Base-by-base conservation (phyloP, 1,140 invertebrate species). In the Leptoteleia sp. region DNA sequence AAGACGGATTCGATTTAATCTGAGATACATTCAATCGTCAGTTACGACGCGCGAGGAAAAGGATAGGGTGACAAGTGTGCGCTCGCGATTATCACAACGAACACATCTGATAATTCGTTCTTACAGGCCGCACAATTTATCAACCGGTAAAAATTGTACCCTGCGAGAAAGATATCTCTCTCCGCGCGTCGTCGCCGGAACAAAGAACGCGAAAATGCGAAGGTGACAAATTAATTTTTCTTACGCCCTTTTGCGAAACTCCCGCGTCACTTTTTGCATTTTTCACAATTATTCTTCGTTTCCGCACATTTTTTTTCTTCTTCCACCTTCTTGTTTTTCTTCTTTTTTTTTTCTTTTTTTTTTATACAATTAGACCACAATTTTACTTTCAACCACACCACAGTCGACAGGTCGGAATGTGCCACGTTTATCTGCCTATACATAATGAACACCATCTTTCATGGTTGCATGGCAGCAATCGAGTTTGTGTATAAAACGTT, bases 21-120 rank as follows among this genome's bases (percentile, higher is more conserved):
- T n/a, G n/a, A 54, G 75, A 72, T 72, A 78, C 67, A 38, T 52
- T 22, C 75, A 62, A 78, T 78, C 67, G 75, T 65, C 52, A 59
- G 17, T 57, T 70, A 43, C 25, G 12, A 38, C 13, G 25, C n/a
- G 16, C 37, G 12, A 55, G 38, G n/a, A n/a, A 68, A 50, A 27
- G 35, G 55, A 54, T 50, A 65, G 25, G 25, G n/a, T 11, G 38
- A 42, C 33, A 47, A 54, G 35, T 7, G 9, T 29, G 12, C 22
- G 37, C 17, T 40, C 16, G 31, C 31, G 29, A 31, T 5, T 33
- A 6, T 17, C 62, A 7, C 16, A 13, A 45, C 43, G 33, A 64
- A 29, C 48, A 43, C 16, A 8, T 19, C 13, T 8, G 29, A 47
- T 67, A 61, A 75, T 75, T 75, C 47, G 37, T 61, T 61, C 57